Evolutionary conservation across 2,797 vertebrate species (phyloP).

Genomic region (Stomatorhinus walkeri): DNA sequence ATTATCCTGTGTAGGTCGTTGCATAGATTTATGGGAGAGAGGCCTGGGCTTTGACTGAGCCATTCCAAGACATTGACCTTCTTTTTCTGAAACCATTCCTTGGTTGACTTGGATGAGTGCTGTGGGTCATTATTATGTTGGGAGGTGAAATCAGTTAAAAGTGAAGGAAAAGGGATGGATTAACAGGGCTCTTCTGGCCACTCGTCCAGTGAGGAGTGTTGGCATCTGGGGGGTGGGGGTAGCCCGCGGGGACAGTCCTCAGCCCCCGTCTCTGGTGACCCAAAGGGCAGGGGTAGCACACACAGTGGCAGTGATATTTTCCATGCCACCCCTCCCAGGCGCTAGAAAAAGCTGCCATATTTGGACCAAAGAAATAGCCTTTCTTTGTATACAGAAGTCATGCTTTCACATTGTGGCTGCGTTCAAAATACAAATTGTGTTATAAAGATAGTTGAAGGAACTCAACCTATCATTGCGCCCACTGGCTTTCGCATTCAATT

Average conservation of each 20-base stretch:
- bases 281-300: background rate
- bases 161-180: background rate
- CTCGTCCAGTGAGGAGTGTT: background rate
- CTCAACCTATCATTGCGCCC: background rate
- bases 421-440: background rate
- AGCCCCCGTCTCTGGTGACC: background rate
- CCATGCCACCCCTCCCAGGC: background rate
- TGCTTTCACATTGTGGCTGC: background rate
- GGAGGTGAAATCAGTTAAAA: background rate
- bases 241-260: background rate
- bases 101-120: background rate
- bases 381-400: background rate
- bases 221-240: background rate
- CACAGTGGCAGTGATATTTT: constrained; percentile 13
- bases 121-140: background rate
- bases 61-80: background rate
- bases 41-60: background rate
- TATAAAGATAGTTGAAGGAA: background rate
- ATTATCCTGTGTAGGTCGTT: background rate
- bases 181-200: background rate
- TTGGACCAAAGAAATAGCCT: background rate
- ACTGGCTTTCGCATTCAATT: background rate
- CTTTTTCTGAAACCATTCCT: background rate
- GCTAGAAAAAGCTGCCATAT: background rate
- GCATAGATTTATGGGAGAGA: background rate